Base-by-base conservation (phyloP, 1,140 invertebrate genomes). In the Formica selysi region DNA sequence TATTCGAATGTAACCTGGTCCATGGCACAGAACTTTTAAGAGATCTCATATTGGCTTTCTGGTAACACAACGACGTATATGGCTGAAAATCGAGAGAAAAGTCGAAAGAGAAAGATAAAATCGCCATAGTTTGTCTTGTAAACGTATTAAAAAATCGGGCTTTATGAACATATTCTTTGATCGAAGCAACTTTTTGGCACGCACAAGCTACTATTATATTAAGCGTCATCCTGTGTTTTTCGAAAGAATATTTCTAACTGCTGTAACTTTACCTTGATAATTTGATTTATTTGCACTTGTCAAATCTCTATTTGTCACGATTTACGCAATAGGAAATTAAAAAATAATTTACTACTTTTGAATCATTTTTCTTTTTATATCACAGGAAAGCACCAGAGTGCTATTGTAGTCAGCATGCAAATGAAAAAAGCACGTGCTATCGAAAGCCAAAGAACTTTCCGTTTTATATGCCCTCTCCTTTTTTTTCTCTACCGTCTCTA, bases 311-410 rank as follows among this genome's bases (percentile, higher is more conserved):
- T 11, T 38, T 51, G 44, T 85, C 74, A 71, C 41, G 68, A 86
- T 76, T 81, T 76, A 84, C 32, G 61, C 22, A 3, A 51, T 51
- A 51, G 16, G 16, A 51, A 51, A 51, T 51, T 76, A 51, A 36
- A 71, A 67, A 73, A 86, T 68, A 62, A 88, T 57, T 74, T 70
- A 74, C 79, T 87, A 76, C 38, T 57, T 62, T 62, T 89, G 73
- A 90, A 90, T 54, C 29, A 80, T 86, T 78, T 89, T 76, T 65
- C 29, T 61, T 87, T 79, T 64, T 78, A 92, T 93, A 92, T 92
- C 92, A 93, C 91, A 89, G 90, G 89, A 89, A 88, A 90, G 86
- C 87, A 90, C 87, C 74, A 70, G 65, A 90, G 88, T 87, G 86
- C 83, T 85, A 73, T 87, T 89, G 78, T 83, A 92, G 79, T n/a